Evolutionary conservation across 2,113 vertebrate genomes (phyloP).

Genomic region (Asarcornis scutulata): DNA sequence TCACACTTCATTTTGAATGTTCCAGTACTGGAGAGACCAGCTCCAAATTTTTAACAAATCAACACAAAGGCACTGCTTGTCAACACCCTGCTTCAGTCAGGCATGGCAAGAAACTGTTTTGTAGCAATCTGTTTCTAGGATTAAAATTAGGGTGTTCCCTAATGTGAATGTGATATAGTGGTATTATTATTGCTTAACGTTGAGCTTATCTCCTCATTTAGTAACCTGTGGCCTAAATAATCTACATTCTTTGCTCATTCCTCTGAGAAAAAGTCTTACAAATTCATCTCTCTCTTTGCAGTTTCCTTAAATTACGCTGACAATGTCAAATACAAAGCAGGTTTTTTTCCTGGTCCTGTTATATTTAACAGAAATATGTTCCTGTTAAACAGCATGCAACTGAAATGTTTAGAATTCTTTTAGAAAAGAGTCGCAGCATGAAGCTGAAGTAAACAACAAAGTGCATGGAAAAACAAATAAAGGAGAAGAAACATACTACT

Average conservation of each 20-base stretch:
- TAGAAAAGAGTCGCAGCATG: neutral
- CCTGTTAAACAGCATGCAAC: neutral
- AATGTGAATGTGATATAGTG: neutral
- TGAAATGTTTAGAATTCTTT: neutral
- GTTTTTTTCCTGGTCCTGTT: too few species aligned
- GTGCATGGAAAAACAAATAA: neutral
- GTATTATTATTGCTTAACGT: neutral
- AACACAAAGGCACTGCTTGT: neutral
- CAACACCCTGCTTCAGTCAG: neutral
- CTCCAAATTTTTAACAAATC: neutral
- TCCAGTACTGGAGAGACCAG: neutral
- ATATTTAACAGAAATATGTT: too few species aligned
- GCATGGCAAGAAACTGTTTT: neutral
- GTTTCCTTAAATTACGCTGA: neutral
- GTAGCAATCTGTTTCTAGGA: neutral
- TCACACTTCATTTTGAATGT: neutral
- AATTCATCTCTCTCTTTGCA: neutral
- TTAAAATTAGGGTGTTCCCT: neutral
- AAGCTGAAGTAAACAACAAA: neutral
- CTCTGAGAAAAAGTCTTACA: neutral
- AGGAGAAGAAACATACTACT: neutral
- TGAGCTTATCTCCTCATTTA: neutral
- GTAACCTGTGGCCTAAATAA: neutral
- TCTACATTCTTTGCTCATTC: neutral
- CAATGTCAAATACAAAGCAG: neutral